A percentile compares a stretch with the other conserved stretches of the same genome.
Evolutionary conservation across 2,797 vertebrate species (phyloP).

Genomic region (Varecia variegata): DNA sequence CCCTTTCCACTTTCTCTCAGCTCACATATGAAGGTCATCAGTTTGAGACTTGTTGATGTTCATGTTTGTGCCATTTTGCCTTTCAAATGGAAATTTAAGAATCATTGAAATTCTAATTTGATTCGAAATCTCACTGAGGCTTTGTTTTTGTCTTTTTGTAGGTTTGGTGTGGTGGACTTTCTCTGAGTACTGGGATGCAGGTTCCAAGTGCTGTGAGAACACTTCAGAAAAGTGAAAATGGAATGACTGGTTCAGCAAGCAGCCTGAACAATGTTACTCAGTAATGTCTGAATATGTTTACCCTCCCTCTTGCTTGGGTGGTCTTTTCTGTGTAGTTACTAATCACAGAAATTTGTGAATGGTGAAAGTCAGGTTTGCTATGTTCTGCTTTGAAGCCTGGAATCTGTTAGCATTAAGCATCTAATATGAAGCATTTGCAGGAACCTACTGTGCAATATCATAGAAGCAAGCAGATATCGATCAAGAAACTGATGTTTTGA

Average conservation of each 20-base stretch:
- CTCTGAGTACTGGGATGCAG: conserved; percentile 91
- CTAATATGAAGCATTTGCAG: conserved; percentile 64
- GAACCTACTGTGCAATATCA: conserved; percentile 58
- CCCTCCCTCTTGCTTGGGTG: conserved; percentile 60
- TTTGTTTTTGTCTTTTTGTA: conserved; percentile 75
- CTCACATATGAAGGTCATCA: not conserved
- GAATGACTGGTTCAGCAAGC: conserved; percentile 85
- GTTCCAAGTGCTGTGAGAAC: conserved; percentile 92
- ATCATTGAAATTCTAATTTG: not conserved
- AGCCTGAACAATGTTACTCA: conserved; percentile 87
- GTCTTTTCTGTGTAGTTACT: conserved; percentile 71
- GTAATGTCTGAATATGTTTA: conserved; percentile 70
- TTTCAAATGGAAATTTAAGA: not conserved
- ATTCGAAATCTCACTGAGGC: conserved; percentile 43
- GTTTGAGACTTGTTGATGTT: not conserved
- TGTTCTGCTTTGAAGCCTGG: conserved; percentile 73
- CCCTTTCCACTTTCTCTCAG: not conserved
- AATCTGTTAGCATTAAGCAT: conserved; percentile 62
- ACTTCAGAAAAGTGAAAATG: conserved; percentile 89
- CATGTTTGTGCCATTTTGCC: not conserved
- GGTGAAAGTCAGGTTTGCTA: conserved; percentile 69
- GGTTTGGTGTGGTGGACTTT: conserved; percentile 95
- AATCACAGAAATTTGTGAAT: conserved; percentile 74
- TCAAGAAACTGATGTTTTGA: conserved; percentile 55
- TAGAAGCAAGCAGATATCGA: conserved; percentile 61